phyloP scores from a whole-genome alignment of 2,797 vertebrate genomes.

The Phoebastria nigripes region DNA sequence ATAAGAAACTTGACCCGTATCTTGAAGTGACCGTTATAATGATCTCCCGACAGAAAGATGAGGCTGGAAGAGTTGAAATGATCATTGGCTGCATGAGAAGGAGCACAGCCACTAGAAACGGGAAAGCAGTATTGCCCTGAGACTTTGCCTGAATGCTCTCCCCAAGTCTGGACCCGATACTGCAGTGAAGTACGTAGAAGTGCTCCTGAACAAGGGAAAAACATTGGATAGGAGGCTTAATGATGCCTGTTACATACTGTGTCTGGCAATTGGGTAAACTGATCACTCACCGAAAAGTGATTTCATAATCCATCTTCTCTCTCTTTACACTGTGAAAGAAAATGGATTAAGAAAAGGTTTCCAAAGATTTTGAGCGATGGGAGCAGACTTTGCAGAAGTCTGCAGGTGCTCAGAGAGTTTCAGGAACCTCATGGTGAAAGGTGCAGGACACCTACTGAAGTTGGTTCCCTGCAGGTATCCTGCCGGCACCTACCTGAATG shows the following conservation, averaged over 20 bases:
- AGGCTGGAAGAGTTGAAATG: neutral
- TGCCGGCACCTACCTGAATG: too few species aligned
- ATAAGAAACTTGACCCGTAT: neutral
- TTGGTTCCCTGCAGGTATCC: neutral
- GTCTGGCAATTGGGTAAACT: neutral
- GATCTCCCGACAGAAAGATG: neutral
- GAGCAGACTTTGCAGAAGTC: neutral
- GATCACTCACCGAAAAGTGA: neutral
- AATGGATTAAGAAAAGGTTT: neutral
- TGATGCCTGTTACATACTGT: neutral
- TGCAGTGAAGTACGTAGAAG: neutral
- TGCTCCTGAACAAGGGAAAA: neutral
- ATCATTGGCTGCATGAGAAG: neutral
- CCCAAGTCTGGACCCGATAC: neutral
- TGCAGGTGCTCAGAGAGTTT: neutral
- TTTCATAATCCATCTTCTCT: neutral
- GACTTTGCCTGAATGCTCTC: neutral
- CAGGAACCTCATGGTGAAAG: accelerated
- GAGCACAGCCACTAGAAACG: neutral
- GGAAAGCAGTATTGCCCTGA: neutral
- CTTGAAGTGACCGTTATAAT: neutral
- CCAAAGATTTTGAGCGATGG: neutral
- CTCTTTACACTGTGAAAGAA: neutral
- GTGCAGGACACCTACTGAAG: neutral
- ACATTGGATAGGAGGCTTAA: neutral